phyloP scores from a whole-genome alignment of 2,113 vertebrate genomes.

The Okapia johnstoni region DNA sequence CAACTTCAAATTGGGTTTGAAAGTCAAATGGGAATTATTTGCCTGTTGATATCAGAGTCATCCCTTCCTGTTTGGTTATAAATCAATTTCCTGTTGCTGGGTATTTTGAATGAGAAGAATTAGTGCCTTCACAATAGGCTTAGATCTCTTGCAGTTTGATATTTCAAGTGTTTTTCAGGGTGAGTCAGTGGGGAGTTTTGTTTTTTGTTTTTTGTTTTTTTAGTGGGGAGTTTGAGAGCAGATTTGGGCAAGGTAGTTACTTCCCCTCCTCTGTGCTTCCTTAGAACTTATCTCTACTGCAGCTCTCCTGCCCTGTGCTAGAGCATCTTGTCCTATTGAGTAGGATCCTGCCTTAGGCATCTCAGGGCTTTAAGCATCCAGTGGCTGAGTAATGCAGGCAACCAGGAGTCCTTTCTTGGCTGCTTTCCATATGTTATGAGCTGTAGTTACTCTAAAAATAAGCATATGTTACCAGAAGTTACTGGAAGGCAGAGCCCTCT shows the following conservation, averaged over 20 bases:
- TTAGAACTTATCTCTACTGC: not conserved
- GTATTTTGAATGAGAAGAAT: slow-evolving; percentile 36
- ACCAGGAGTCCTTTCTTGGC: not conserved
- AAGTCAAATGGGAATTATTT: not conserved
- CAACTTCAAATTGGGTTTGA: not conserved
- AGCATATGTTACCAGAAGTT: not conserved
- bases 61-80: not conserved
- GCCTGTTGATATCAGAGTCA: not conserved
- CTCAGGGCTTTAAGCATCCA: not conserved
- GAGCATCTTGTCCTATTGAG: not conserved
- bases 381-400: not conserved
- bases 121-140: not conserved
- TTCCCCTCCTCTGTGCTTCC: not conserved
- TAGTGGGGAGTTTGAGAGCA: not conserved
- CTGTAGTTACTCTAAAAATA: not conserved
- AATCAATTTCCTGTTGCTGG: not conserved
- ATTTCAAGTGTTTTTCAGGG: not conserved
- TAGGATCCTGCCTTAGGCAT: not conserved
- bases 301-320: not conserved
- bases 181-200: not conserved
- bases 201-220: no score
- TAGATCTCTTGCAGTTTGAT: not conserved
- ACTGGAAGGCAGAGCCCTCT: not conserved
- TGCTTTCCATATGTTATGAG: slow-evolving; percentile 7
- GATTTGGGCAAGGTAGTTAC: not conserved